phyloP scores from a whole-genome alignment of 2,113 vertebrate genomes.

The Bos taurus region ARS-UCD2.0 NC_037336.1:8420001-8420500 shows the following conservation, averaged over 20 bases:
- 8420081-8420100: background rate
- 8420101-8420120: background rate
- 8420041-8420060: background rate
- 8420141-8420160: conserved; percentile 34
- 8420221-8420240: background rate
- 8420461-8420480: background rate
- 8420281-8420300: conserved; percentile 17
- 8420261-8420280: background rate
- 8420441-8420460: background rate
- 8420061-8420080: background rate
- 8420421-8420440: background rate
- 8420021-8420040: background rate
- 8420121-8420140: background rate
- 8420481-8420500: background rate
- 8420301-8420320: background rate
- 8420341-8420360: background rate
- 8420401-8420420: background rate
- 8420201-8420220: background rate
- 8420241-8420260: background rate
- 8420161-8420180: background rate
- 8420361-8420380: background rate
- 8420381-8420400: background rate
- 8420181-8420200: conserved; percentile 27
- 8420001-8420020: background rate
- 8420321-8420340: background rate